phyloP scores from a whole-genome alignment of 2,113 vertebrate genomes.

The Physeter macrocephalus region DNA sequence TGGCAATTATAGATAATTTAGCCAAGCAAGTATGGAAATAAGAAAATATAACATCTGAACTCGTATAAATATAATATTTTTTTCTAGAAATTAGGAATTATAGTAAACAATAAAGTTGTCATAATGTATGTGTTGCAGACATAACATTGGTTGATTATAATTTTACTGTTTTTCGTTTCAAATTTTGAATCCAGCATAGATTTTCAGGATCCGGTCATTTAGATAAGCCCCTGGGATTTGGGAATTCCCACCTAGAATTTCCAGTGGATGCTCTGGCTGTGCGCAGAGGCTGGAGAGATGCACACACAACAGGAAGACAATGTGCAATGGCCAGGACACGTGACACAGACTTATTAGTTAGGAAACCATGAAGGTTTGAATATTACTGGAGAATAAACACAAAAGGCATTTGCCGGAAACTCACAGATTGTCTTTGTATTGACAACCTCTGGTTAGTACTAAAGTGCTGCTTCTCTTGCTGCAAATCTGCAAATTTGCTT shows the following conservation, averaged over 20 bases:
- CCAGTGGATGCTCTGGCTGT: no score
- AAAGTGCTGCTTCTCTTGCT: background rate
- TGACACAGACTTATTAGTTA: no score
- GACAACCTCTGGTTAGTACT: background rate
- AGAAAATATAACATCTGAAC: background rate
- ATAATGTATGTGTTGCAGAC: background rate
- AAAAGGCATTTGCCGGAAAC: background rate
- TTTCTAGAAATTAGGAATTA: background rate
- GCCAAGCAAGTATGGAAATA: background rate
- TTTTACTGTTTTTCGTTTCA: background rate
- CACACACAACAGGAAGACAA: background rate
- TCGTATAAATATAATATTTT: background rate
- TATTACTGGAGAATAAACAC: background rate
- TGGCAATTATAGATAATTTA: background rate
- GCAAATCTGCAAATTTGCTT: background rate
- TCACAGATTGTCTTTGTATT: background rate
- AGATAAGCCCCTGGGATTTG: no score
- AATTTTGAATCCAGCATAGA: no score
- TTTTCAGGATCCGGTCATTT: background rate
- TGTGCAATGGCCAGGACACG: rapidly evolving
- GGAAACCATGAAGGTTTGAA: background rate
- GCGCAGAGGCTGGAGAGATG: rapidly evolving
- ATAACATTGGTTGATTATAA: background rate
- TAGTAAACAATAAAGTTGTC: background rate
- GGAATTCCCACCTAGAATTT: background rate